A percentile compares a stretch with the other conserved stretches of the same genome.
Evolutionary conservation across 2,113 vertebrate species (phyloP).

Genomic region (Hyperoodon ampullatus): DNA sequence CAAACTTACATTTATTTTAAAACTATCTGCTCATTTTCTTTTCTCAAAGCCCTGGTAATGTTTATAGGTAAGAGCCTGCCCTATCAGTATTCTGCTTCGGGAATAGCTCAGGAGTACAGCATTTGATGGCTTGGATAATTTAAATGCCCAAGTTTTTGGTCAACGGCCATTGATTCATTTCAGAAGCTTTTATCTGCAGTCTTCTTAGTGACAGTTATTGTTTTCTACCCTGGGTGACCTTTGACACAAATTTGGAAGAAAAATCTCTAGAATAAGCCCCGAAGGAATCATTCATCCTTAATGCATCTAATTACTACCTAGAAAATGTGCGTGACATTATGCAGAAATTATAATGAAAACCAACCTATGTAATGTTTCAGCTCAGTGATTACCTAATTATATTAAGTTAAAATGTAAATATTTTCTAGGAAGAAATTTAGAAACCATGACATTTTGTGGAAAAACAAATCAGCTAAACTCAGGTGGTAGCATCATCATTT

Average conservation of each 20-base stretch:
- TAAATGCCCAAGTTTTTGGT: not conserved
- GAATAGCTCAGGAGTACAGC: not conserved
- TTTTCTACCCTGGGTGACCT: not conserved
- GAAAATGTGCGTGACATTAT: not conserved
- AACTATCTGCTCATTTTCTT: not conserved
- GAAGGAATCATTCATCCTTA: slow-evolving; percentile 20
- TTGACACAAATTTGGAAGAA: slow-evolving; percentile 64
- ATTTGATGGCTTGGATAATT: not conserved
- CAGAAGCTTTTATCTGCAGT: slow-evolving; percentile 5
- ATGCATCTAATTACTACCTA: slow-evolving; percentile 56
- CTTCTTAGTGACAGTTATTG: slow-evolving; percentile 5
- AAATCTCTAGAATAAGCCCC: slow-evolving; percentile 36
- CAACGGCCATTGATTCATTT: not conserved
- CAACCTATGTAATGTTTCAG: not conserved
- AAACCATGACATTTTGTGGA: not conserved
- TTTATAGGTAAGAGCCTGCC: fast-evolving
- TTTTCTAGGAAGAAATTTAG: slow-evolving; percentile 6
- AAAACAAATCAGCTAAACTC: not conserved
- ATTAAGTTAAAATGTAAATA: slow-evolving; percentile 36
- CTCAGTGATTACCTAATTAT: slow-evolving; percentile 34
- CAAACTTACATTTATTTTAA: not conserved
- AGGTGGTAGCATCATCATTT: not conserved
- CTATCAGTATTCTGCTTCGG: not conserved
- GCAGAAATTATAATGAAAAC: slow-evolving; percentile 55
- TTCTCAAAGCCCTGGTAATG: not conserved